Percentiles rank a stretch among this genome's conserved stretches.
Conservation (phyloP, 2,888 invertebrate genomes). For the Orthosia gracilis region DNA sequence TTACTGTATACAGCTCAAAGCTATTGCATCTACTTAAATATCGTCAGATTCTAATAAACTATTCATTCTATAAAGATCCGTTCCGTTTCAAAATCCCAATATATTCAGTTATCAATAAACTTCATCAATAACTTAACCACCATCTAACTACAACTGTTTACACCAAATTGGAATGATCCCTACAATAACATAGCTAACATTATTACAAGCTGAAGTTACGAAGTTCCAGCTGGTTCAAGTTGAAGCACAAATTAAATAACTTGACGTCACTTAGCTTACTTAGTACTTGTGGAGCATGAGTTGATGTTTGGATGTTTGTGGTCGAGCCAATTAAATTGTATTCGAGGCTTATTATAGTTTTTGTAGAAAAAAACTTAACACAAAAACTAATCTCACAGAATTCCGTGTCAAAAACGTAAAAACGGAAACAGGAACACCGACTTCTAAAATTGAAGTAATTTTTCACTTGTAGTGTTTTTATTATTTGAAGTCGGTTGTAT, state of each 20-base stretch:
- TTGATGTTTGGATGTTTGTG: constrained; percentile 6
- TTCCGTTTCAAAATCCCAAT: neutral
- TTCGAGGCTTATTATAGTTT: too few species aligned
- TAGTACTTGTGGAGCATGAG: constrained; percentile 27
- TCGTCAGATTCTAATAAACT: neutral
- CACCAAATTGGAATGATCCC: constrained; percentile 23
- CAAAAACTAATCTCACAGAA: too few species aligned
- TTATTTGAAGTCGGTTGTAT: too few species aligned
- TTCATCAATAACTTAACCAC: neutral
- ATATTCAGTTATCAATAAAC: neutral
- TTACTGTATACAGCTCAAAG: neutral
- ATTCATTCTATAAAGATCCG: neutral
- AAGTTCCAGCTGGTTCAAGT: constrained; percentile 35
- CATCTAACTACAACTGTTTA: constrained; percentile 15
- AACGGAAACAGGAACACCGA: too few species aligned
- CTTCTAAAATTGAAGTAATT: too few species aligned
- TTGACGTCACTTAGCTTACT: constrained; percentile 48
- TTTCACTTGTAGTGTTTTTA: too few species aligned
- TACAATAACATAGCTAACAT: constrained; percentile 30
- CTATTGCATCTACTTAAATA: neutral
- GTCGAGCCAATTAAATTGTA: neutral
- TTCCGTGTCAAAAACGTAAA: too few species aligned
- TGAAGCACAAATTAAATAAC: constrained; percentile 53
- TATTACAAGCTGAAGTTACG: constrained; percentile 42
- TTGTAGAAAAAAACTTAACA: too few species aligned